Evolutionary conservation across 2,888 invertebrate genomes (phyloP).

Genomic region (Xanthorhoe designata): DNA sequence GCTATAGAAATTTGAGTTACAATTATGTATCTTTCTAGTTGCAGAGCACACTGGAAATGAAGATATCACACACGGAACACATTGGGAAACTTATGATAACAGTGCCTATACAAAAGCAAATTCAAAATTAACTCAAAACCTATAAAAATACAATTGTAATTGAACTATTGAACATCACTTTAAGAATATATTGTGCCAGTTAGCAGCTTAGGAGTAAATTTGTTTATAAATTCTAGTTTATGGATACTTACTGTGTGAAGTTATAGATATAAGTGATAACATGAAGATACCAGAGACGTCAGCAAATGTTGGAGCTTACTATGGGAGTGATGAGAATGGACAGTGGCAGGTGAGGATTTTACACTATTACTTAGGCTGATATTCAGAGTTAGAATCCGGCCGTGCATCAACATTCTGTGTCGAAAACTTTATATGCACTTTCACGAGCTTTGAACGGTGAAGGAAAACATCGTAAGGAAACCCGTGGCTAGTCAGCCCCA

Average conservation of each 20-base stretch:
- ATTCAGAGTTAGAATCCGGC: too few species aligned
- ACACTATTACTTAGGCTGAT: too few species aligned
- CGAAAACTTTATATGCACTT: too few species aligned
- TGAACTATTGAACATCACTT: background rate
- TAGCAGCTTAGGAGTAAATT: slow-evolving; percentile 15
- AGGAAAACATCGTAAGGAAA: too few species aligned
- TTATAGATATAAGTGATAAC: slow-evolving; percentile 45
- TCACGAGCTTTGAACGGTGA: too few species aligned
- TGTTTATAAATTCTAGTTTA: slow-evolving; percentile 47
- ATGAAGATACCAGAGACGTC: slow-evolving; percentile 82
- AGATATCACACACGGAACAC: slow-evolving; percentile 54
- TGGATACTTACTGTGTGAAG: slow-evolving; percentile 46
- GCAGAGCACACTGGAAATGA: slow-evolving; percentile 70
- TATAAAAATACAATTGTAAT: slow-evolving; percentile 10
- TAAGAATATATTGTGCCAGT: slow-evolving; percentile 36
- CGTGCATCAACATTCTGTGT: too few species aligned
- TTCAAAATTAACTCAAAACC: slow-evolving; percentile 35
- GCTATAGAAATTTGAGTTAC: too few species aligned
- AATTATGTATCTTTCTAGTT: slow-evolving; percentile 54
- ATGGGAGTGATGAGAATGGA: slow-evolving; percentile 77
- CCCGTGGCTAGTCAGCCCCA: too few species aligned
- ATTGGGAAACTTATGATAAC: slow-evolving; percentile 55
- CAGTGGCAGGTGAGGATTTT: slow-evolving; percentile 75
- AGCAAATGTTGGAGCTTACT: slow-evolving; percentile 76
- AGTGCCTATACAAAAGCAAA: slow-evolving; percentile 54